Conservation (phyloP, 1,140 invertebrate species). For the Ceratina australensis region DNA sequence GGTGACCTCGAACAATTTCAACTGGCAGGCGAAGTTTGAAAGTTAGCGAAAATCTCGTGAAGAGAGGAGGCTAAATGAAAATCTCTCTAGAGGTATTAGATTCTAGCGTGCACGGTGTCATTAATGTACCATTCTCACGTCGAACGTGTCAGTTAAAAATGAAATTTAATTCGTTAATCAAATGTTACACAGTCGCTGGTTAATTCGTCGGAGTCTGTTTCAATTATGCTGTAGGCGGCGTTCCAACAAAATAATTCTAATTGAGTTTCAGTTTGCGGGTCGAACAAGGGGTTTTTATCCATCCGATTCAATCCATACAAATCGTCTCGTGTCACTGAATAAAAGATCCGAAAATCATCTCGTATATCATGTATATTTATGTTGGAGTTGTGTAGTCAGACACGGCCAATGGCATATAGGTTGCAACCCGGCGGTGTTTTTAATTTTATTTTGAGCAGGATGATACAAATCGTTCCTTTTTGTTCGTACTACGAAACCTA, state of each 20-base stretch:
- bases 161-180: neutral
- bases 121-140: no score
- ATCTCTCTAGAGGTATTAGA: neutral
- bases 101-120: no score
- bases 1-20: constrained; percentile 9
- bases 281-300: constrained; percentile 8
- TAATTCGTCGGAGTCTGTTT: neutral
- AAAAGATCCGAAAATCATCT: constrained; percentile 11
- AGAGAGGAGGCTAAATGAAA: neutral
- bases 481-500: constrained; percentile 14
- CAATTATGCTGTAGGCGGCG: neutral
- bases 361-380: neutral
- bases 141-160: neutral
- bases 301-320: neutral
- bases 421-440: constrained; percentile 1
- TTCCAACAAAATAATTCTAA: neutral
- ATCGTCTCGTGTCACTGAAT: neutral
- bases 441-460: constrained; percentile 29
- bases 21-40: neutral
- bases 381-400: constrained; percentile 1
- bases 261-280: neutral
- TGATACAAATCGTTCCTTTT: constrained; percentile 26
- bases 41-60: neutral
- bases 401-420: constrained; percentile 3
- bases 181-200: neutral